These are phyloP conservation scores for Ariolimax columbianus DNA, from an alignment of 2,888 invertebrate species.

Conservation along the genomic window DNA sequence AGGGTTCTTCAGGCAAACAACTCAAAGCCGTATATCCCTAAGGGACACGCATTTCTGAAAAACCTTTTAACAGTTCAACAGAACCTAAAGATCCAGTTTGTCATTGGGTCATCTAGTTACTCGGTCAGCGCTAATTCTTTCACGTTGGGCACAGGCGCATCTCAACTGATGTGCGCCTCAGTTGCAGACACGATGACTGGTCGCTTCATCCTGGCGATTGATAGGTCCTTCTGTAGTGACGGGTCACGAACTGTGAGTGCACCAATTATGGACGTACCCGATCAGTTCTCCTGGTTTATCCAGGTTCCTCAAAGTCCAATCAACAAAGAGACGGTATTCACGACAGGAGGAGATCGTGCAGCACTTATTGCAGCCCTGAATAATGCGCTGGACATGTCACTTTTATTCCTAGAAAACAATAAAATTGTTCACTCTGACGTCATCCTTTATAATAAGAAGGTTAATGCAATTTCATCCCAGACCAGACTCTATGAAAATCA, in stretches of 20 bases:
- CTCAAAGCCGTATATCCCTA: no score
- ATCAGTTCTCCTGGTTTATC: neutral
- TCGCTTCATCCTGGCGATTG: neutral
- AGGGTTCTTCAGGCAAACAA: neutral
- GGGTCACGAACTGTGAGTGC: neutral
- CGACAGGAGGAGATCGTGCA: neutral
- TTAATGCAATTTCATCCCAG: neutral
- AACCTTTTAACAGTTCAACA: neutral
- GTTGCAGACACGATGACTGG: neutral
- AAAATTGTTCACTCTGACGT: neutral
- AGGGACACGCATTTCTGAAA: neutral
- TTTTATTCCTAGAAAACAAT: neutral
- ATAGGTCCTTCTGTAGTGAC: neutral
- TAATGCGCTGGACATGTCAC: neutral
- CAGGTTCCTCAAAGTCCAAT: neutral
- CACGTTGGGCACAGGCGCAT: neutral
- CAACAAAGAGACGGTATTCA: neutral
- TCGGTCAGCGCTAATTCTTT: neutral
- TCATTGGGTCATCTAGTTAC: neutral
- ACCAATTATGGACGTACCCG: neutral
- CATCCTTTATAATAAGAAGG: neutral
- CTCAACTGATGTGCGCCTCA: neutral
- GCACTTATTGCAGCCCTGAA: neutral
- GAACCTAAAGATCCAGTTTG: neutral
- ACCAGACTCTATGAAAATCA: neutral